Evolutionary conservation across 2,113 vertebrate genomes (phyloP).

Genomic region (Platanista minor): DNA sequence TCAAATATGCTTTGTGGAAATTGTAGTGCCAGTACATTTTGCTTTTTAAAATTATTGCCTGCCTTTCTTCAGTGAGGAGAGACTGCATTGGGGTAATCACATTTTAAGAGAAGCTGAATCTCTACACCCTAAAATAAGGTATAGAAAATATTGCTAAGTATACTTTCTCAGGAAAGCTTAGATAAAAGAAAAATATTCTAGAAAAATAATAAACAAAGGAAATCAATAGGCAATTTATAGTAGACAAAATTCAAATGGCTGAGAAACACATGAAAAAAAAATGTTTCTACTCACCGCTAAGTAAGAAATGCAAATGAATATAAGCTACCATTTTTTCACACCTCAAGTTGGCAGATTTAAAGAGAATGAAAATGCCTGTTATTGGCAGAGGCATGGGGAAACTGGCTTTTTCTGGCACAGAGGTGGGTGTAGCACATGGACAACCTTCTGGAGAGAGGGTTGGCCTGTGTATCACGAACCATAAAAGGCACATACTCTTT

Average conservation of each 20-base stretch:
- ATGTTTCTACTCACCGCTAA: background rate
- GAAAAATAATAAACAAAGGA: background rate
- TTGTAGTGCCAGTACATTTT: background rate
- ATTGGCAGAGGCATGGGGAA: background rate
- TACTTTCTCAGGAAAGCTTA: background rate
- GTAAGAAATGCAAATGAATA: conserved; percentile 18
- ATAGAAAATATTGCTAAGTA: background rate
- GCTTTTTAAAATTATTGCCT: background rate
- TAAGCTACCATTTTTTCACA: background rate
- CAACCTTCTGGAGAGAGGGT: background rate
- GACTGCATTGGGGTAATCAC: background rate
- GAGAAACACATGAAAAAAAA: background rate
- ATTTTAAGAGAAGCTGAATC: background rate
- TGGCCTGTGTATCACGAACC: background rate
- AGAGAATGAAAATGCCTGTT: background rate
- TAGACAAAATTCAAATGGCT: background rate
- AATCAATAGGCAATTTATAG: background rate
- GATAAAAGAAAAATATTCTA: background rate
- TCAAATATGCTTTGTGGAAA: background rate
- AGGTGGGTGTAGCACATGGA: background rate
- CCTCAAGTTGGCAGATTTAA: background rate
- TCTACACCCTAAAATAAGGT: background rate
- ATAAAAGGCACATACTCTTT: background rate
- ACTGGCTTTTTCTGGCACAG: background rate
- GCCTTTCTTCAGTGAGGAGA: background rate